These are phyloP conservation scores for Eutolmus rufibarbis DNA, from an alignment of 2,888 invertebrate species.

Conservation along the genomic window DNA sequence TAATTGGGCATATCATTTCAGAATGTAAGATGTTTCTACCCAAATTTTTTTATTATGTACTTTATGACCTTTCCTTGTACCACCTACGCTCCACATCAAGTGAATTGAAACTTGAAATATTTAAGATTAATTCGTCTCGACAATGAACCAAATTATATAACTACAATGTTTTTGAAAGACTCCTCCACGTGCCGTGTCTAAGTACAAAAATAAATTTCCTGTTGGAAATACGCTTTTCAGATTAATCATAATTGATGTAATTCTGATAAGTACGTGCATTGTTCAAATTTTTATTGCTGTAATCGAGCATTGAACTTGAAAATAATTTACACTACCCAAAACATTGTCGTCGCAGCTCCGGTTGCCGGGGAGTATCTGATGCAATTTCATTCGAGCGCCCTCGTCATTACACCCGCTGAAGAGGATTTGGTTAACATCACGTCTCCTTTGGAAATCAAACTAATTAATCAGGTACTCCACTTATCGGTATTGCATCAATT, in stretches of 20 bases:
- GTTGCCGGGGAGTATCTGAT: background rate
- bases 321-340: background rate
- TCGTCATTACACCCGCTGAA: background rate
- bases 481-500: slow-evolving; percentile 13
- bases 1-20: no score
- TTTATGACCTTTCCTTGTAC: background rate
- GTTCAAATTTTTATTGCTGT: background rate
- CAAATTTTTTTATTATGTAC: background rate
- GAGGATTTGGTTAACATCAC: background rate
- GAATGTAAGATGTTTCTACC: background rate
- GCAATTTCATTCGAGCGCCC: background rate
- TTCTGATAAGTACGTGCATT: background rate
- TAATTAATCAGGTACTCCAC: slow-evolving; percentile 2
- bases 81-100: background rate
- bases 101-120: background rate
- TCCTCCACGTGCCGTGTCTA: background rate
- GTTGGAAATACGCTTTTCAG: background rate
- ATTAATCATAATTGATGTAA: background rate
- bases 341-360: background rate
- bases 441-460: background rate
- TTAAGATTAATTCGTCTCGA: background rate
- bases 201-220: background rate
- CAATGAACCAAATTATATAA: background rate
- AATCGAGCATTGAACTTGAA: background rate
- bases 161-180: background rate